These are phyloP conservation scores for Drosophila prolongata DNA, from an alignment of 2,888 invertebrate genomes.

Conservation along the genomic window DNA sequence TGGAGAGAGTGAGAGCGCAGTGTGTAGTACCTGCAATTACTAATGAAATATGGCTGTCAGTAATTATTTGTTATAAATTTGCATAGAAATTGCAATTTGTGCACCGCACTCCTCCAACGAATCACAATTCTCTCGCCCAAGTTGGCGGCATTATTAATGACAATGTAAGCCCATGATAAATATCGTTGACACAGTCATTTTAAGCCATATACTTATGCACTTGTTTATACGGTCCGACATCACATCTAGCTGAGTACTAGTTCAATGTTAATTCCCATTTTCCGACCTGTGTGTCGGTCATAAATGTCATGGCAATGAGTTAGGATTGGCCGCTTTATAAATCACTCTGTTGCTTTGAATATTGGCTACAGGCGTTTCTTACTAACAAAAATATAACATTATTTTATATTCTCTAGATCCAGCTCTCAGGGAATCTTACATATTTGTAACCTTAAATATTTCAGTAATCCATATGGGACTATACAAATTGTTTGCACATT, in stretches of 20 bases:
- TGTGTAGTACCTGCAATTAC: conserved; percentile 69
- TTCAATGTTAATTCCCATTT: conserved; percentile 38
- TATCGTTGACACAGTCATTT: conserved; percentile 74
- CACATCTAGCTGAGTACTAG: conserved; percentile 27
- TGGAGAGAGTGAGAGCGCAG: conserved; percentile 32
- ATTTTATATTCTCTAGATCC: too few relatives aligned
- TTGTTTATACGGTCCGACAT: conserved; percentile 33
- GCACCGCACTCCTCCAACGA: conserved; percentile 64
- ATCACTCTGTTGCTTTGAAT: conserved; percentile 22
- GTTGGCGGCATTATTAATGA: conserved; percentile 74
- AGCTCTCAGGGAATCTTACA: too few relatives aligned
- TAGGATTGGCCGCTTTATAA: conserved; percentile 16
- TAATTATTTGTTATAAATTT: conserved; percentile 81
- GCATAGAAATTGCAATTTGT: conserved; percentile 81
- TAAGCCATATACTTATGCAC: conserved; percentile 47
- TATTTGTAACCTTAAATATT: too few relatives aligned
- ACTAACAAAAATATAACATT: not conserved
- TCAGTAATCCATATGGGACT: too few relatives aligned
- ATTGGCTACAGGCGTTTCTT: conserved; percentile 1
- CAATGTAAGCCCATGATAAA: conserved; percentile 76
- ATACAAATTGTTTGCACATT: too few relatives aligned
- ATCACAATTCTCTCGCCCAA: conserved; percentile 49
- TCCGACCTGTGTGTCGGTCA: conserved; percentile 32
- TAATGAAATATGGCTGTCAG: conserved; percentile 82
- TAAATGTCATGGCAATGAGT: conserved; percentile 33